Conservation (phyloP, 2,797 vertebrate species). For the Tangara arthus region DNA sequence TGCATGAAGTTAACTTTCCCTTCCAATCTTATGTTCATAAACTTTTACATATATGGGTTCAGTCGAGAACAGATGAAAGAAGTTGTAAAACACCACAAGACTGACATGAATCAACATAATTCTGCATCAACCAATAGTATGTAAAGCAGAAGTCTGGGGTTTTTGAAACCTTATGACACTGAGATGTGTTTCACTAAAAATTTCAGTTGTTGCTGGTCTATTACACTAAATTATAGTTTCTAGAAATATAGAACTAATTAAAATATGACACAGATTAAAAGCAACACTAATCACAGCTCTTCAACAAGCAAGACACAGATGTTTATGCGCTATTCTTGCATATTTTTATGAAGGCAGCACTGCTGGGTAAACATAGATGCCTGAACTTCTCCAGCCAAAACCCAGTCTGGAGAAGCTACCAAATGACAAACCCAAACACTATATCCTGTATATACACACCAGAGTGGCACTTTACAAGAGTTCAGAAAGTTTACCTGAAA, state of each 20-base stretch:
- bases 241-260: background rate
- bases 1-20: background rate
- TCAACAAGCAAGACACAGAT: background rate
- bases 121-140: background rate
- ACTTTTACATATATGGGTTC: background rate
- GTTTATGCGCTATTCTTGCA: fast-evolving
- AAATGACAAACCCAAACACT: background rate
- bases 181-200: background rate
- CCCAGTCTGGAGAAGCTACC: background rate
- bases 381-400: background rate
- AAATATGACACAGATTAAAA: background rate
- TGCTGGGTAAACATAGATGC: background rate
- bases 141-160: background rate
- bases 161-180: background rate
- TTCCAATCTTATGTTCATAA: background rate
- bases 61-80: background rate
- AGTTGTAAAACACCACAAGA: background rate
- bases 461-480: background rate
- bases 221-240: background rate
- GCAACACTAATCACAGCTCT: background rate
- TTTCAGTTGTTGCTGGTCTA: background rate
- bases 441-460: background rate
- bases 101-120: background rate
- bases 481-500: background rate
- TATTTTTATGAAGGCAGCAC: background rate